phyloP scores from a whole-genome alignment of 2,888 invertebrate species.

The Leucozona laternaria region DNA sequence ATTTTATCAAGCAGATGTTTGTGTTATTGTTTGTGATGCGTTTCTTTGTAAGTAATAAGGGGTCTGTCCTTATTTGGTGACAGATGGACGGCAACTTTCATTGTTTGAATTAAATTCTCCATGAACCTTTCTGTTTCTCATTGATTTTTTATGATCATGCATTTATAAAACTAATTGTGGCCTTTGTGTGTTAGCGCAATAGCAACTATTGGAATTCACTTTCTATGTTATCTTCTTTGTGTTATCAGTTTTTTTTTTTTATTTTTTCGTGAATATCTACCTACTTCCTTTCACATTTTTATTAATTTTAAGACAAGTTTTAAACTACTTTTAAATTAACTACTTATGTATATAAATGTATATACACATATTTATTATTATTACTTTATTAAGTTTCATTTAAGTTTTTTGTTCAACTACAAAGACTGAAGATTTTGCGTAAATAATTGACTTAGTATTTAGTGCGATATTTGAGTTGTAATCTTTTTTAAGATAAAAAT shows the following conservation, averaged over 20 bases:
- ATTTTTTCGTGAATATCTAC: neutral
- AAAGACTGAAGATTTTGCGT: no score
- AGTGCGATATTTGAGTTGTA: no score
- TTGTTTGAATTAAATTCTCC: conserved; percentile 41
- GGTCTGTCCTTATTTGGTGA: conserved; percentile 36
- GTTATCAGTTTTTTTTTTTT: conserved; percentile 11
- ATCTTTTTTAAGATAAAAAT: no score
- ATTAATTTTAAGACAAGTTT: neutral
- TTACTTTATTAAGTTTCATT: neutral
- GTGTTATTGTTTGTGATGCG: conserved; percentile 14
- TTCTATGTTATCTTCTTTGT: conserved; percentile 42
- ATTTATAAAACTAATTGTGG: conserved; percentile 31
- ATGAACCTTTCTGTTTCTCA: conserved; percentile 35
- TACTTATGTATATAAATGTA: neutral
- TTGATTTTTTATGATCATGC: neutral
- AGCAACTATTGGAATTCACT: conserved; percentile 43
- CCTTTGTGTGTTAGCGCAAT: neutral
- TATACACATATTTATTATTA: no score
- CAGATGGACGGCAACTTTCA: conserved; percentile 57
- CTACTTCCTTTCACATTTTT: conserved; percentile 4
- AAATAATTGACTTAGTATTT: no score
- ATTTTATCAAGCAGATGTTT: neutral
- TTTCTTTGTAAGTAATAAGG: conserved; percentile 3
- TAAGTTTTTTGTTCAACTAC: no score
- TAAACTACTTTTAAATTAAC: neutral